Evolutionary conservation across 2,113 vertebrate genomes (phyloP).

Genomic region (Podarcis raffonei): DNA sequence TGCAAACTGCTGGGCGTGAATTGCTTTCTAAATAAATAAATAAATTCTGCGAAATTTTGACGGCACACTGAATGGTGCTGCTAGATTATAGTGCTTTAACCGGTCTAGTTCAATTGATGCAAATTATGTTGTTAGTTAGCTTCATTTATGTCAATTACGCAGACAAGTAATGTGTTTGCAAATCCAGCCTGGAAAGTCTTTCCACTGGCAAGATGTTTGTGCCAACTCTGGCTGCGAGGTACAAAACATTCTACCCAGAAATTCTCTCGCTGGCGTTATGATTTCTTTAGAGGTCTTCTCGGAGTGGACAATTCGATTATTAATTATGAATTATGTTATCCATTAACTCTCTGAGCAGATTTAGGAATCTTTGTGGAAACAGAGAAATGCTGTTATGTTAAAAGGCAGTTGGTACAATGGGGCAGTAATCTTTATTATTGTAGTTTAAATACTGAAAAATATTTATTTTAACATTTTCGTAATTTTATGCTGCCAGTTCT

Average conservation of each 20-base stretch:
- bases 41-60: constrained; percentile 37
- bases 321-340: constrained; percentile 57
- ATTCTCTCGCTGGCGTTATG: constrained; percentile 54
- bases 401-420: constrained; percentile 38
- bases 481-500: constrained; percentile 57
- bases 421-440: constrained; percentile 51
- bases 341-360: constrained; percentile 53
- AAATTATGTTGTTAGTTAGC: constrained; percentile 56
- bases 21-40: constrained; percentile 45
- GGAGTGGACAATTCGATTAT: constrained; percentile 55
- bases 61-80: constrained; percentile 50
- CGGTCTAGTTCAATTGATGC: constrained; percentile 52
- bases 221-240: constrained; percentile 51
- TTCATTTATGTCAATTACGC: constrained; percentile 59
- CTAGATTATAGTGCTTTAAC: constrained; percentile 54
- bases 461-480: constrained; percentile 58
- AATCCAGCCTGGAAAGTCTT: constrained; percentile 48
- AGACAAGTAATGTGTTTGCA: constrained; percentile 63
- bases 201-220: constrained; percentile 55
- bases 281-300: constrained; percentile 55
- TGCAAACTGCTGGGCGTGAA: constrained; percentile 53
- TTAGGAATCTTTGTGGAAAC: constrained; percentile 42
- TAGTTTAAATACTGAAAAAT: constrained; percentile 54
- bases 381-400: constrained; percentile 9
- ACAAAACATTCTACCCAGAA: constrained; percentile 48